These are phyloP conservation scores for Trinectes maculatus DNA, from an alignment of 2,113 vertebrate genomes.

Conservation along the genomic window DNA sequence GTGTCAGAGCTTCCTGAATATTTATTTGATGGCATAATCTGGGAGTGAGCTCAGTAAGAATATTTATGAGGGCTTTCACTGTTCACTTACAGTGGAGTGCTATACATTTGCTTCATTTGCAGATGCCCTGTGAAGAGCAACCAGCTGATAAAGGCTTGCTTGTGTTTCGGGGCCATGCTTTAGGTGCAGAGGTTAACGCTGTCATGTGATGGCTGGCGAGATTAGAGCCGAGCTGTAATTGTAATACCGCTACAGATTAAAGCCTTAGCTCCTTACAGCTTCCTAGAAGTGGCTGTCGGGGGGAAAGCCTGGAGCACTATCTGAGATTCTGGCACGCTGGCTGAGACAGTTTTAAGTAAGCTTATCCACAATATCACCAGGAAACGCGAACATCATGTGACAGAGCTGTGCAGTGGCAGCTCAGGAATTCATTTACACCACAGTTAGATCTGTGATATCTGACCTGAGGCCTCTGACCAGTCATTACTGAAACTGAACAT, in stretches of 20 bases:
- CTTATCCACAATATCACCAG: conserved; percentile 7
- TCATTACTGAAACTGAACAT: too few species aligned
- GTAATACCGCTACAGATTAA: conserved; percentile 37
- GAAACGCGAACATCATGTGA: background rate
- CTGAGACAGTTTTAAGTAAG: conserved; percentile 27
- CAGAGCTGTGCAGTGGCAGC: background rate
- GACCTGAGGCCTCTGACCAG: background rate
- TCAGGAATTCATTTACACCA: conserved; percentile 5
- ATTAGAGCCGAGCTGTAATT: conserved; percentile 35
- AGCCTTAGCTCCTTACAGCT: conserved; percentile 16
- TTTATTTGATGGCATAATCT: conserved; percentile 50
- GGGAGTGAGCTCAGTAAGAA: conserved; percentile 41
- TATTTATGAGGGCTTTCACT: conserved; percentile 60
- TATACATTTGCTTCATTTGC: background rate
- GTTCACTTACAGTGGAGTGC: background rate
- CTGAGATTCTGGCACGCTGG: background rate
- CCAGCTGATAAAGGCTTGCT: background rate
- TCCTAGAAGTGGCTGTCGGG: conserved; percentile 10
- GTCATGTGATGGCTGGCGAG: conserved; percentile 42
- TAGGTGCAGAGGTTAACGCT: background rate
- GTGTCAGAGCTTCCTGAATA: conserved; percentile 64
- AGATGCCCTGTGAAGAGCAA: background rate
- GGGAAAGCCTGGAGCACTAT: conserved; percentile 3
- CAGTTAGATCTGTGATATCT: background rate
- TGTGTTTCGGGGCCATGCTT: background rate